Conservation (phyloP, 2,888 invertebrate genomes). For the Hirtodrosophila histrioides region DNA sequence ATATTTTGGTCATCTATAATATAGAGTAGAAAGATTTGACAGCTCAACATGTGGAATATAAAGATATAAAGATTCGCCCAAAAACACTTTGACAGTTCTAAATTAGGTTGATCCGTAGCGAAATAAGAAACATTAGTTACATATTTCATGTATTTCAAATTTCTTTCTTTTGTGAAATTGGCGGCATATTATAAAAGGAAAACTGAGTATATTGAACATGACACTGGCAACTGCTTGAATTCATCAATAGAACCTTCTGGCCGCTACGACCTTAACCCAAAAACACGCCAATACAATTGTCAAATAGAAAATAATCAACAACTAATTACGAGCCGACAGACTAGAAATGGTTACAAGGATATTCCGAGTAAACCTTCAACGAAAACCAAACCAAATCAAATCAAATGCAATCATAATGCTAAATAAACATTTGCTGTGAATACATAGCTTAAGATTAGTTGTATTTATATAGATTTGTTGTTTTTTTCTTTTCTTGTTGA, state of each 20-base stretch:
- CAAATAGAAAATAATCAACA: constrained; percentile 8
- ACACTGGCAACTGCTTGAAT: constrained; percentile 17
- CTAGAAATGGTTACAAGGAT: constrained; percentile 55
- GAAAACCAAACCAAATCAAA: constrained; percentile 1
- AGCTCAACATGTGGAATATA: constrained; percentile 33
- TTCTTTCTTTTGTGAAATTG: constrained; percentile 1
- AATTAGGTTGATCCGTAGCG: constrained; percentile 64
- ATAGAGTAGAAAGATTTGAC: constrained; percentile 27
- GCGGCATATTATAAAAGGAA: constrained; percentile 31
- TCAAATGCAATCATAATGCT: constrained; percentile 20
- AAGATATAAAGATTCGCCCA: constrained; percentile 26
- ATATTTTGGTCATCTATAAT: constrained; percentile 25
- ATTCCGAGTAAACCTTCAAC: background rate
- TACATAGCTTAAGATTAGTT: constrained; percentile 9
- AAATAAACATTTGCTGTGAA: constrained; percentile 13
- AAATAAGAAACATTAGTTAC: constrained; percentile 49
- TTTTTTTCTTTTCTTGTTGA: background rate
- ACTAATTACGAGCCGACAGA: constrained; percentile 21
- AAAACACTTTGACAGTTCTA: constrained; percentile 59
- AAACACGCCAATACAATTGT: constrained; percentile 19
- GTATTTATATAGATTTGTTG: constrained; percentile 17
- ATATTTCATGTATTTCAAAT: constrained; percentile 4
- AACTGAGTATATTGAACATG: constrained; percentile 45
- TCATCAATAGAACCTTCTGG: background rate
- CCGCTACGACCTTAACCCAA: constrained; percentile 47